Evolutionary conservation across 23 tunicate species (phyloP), one percentile per base, ranked within the genome.

Genomic region (Phallusia fumigata): DNA sequence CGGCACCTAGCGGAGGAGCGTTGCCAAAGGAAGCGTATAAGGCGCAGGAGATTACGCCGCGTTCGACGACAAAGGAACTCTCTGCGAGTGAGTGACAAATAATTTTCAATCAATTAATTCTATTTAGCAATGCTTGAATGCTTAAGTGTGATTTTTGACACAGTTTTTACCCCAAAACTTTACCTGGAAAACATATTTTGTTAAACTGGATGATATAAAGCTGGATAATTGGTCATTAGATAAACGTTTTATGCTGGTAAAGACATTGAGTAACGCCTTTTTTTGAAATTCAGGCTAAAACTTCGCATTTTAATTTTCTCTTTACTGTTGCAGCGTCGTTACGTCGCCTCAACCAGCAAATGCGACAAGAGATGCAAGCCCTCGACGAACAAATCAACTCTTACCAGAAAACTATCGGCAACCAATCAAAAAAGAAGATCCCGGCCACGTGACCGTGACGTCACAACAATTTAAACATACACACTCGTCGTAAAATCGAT

Each of bases 331-430:
- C 83, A 92, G 97, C 97, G 30, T 92, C 97, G 3, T 75, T 92
- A 18, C 85, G 97, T 19, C 84, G 80, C 31, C 80, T 92, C 74
- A 92, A 92, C 86, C 65, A 84, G 65, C 83, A 76, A 65, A 92
- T 92, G 90, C 91, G 91, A 0, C 88, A 80, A 53, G 97, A 92
- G 35, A 92, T 92, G 91, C 76, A 65, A 87, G 97, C 90, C 0
- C 85, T 92, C 49, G 91, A 92, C 74, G 88, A 83, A 18, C 83
- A 87, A 84, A 92, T 92, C 64, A 79, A 83, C 74, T 78, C 91
- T 22, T 87, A 87, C 78, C 85, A 87, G 53, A 73, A 81, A 76
- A 74, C 82, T 12, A 87, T 81, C 65, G 35, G 49, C 36, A 53
- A 76, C 30, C 77, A 73, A 35, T 33, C 77, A 15, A 87, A 87